Evolutionary conservation across 2,113 vertebrate genomes (phyloP), one percentile per base, ranked within the genome.

Genomic region (Cacatua alba): DNA sequence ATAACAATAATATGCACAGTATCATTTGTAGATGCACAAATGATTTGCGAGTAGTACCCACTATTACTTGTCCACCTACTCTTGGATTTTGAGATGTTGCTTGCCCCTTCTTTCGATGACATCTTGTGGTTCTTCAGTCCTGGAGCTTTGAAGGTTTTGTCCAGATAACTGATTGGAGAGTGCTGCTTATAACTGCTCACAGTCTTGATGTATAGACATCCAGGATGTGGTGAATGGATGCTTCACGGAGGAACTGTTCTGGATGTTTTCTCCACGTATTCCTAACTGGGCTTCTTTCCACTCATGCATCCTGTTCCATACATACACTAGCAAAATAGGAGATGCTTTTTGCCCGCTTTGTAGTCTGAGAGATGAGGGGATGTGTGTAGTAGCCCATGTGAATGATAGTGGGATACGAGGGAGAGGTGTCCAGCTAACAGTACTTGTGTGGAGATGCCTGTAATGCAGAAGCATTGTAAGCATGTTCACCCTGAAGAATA

Each of bases 201-300:
- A 48, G 29, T 23, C 43, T 44, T 5, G 3, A 2, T 64, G 43
- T 53, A 10, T 16, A 2, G 15, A 4, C 18, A 24, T 15, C 9
- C 19, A n/a, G 60, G 37, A 18, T 0, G 2, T 25, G 46, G 9
- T 0, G 1, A 15, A 3, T 8, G 18, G 41, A 7, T 17, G 4
- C 48, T 46, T 77, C 23, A 21, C 25, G 41, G 48, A 55, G 64
- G 33, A 83, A 3, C 9, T 17, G 8, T n/a, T 81, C 16, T 18
- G 6, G 35, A 5, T 28, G 17, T 55, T 74, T 51, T 18, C 59
- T 77, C 26, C 26, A 28, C 25, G 7, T 0, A 0, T 43, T 71
- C 17, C 7, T 53, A 5, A 12, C 0, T 4, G 11, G 10, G 5
- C 10, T 82, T 21, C 44, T 48, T 48, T 55, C 21, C 17, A 44